Base-by-base conservation (phyloP, 1,140 invertebrate species). In the Hylaeus volcanicus region DNA sequence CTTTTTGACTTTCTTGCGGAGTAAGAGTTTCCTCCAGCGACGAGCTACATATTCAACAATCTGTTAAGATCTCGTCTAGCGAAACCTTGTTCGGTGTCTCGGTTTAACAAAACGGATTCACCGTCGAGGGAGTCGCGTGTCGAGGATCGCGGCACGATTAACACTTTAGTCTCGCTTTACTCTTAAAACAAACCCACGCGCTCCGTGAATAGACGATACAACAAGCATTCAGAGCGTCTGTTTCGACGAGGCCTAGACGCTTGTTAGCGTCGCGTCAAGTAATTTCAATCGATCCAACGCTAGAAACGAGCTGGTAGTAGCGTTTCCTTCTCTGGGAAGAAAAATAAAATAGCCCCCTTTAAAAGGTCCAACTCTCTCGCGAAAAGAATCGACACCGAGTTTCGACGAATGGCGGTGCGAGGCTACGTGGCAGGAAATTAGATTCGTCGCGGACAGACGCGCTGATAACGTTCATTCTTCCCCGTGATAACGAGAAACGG, bases 401-500 rank as follows among this genome's bases (percentile, higher is more conserved):
- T 69, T 15, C 45, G 43, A 53, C 55, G 12, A 14, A 73, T 15
- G 68, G 26, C 11, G 4, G 15, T 26, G n/a, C 37, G 43, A 74
- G 11, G 41, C 43, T 69, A 39, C 5, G 51, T 15, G 45, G 60
- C 64, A 51, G 58, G 56, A 76, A 85, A 85, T 85, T 77, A 78
- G 74, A 82, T 69, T 63, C 51, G 63, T 63, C 75, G 48, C 53
- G 71, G 74, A 81, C 83, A 75, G 78, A 63, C 68, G 55, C 53
- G 41, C 64, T 82, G 84, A 86, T 78, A 86, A 41, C 72, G 78
- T 48, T 75, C 71, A 71, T 70, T 81, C 53, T 70, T 26, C 56
- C 37, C 11, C n/a, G 56, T 60, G 84, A 85, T 85, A 84, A 85
- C 78, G 69, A 78, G 79, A 74, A 86, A 86, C 73, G 69, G 39